Base-by-base conservation (phyloP, 2,113 vertebrate genomes). In the Larimichthys crocea region DNA sequence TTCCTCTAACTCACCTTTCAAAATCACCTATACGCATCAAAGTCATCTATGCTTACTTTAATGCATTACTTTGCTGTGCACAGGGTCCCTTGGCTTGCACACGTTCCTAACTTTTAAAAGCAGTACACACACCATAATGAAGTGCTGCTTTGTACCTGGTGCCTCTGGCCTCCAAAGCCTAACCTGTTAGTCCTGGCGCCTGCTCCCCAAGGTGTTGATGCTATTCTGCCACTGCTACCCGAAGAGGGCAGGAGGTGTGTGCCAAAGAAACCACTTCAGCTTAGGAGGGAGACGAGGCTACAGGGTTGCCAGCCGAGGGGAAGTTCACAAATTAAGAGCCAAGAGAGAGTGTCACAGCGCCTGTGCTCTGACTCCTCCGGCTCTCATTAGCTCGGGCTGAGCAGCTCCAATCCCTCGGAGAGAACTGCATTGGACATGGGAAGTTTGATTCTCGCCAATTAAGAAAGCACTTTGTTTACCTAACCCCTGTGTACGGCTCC, bases 301-400 rank as follows among this genome's bases (percentile, higher is more conserved):
- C 20, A 0, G 61, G 85, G 80, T 79, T 81, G 74, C 78, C 79
- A 65, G 83, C 83, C n/a, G 74, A 65, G 76, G 68, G 79, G 77
- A 88, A 85, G 87, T 89, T 91, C 87, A 79, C 85, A 94, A 89
- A 93, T 91, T 74, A 91, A 89, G 75, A 89, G 85, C 78, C 17
- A 8, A 60, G 79, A 82, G 71, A 85, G 80, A 63, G 75, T 75
- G 89, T 86, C 83, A 84, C 79, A 83, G 70, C 4, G 22, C 80
- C 83, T 85, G 88, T 91, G 88, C 87, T 74, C 83, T 60, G 74
- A 31, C 79, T 80, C 64, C 85, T 83, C 76, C 76, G 78, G 69
- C 72, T 82, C 91, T 92, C 87, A 89, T 95, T 93, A 94, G 84
- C 92, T 77, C 73, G 26, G 82, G 40, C 79, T 24, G 10, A 62